Evolutionary conservation across 1,140 invertebrate species (phyloP).

Genomic region (Pogonomyrmex barbatus): DNA sequence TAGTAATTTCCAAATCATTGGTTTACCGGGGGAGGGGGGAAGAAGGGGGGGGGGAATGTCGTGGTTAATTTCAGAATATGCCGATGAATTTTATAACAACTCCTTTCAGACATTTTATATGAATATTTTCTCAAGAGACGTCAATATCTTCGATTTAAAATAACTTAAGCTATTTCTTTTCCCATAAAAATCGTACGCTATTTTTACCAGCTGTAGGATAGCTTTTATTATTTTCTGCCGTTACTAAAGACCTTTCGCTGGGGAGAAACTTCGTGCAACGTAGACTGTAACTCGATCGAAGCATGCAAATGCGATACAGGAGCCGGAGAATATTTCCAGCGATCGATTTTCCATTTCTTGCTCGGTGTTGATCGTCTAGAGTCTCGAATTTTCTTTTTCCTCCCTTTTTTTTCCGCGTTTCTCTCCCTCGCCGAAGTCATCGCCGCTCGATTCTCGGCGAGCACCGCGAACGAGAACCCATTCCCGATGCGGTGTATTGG

Average conservation of each 20-base stretch:
- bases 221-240: slow-evolving; percentile 11
- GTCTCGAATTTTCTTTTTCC: slow-evolving; percentile 2
- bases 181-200: not conserved
- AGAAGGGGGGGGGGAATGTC: not conserved
- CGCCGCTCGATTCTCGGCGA: slow-evolving; percentile 39
- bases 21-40: not conserved
- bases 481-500: slow-evolving; percentile 42
- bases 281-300: not conserved
- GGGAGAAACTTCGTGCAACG: not conserved
- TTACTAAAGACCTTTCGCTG: not conserved
- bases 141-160: not conserved
- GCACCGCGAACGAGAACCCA: slow-evolving; percentile 42
- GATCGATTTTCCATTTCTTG: slow-evolving; percentile 47
- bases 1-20: not conserved
- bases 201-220: not conserved
- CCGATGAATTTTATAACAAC: not conserved
- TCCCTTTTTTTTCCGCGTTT: not conserved
- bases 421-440: slow-evolving; percentile 22
- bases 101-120: not conserved
- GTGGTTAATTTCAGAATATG: not conserved
- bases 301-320: not conserved
- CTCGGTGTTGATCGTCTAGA: slow-evolving; percentile 13
- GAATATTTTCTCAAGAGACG: not conserved
- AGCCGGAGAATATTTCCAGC: not conserved
- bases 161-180: not conserved